Conservation (phyloP, 1,140 invertebrate genomes). For the Dolichoris vasculosae region DNA sequence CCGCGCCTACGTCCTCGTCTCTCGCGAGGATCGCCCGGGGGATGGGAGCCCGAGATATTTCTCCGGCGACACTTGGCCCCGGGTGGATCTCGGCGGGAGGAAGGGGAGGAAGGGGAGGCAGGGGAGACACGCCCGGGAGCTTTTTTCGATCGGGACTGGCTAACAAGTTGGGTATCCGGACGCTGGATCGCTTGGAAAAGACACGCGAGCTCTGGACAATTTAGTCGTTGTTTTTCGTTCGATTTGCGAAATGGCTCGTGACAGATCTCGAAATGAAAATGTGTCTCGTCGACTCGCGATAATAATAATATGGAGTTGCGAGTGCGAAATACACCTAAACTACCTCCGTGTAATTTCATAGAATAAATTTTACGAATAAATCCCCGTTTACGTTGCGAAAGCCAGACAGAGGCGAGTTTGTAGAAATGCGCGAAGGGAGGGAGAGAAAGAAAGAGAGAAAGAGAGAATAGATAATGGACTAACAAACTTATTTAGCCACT, state of each 20-base stretch:
- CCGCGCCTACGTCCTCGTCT: too few relatives aligned
- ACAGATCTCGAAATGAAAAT: not conserved
- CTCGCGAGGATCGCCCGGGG: not conserved
- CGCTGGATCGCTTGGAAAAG: conserved; percentile 1
- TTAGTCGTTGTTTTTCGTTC: conserved; percentile 14
- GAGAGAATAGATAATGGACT: not conserved
- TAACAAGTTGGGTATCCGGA: not conserved
- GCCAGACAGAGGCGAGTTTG: not conserved
- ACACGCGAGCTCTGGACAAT: not conserved
- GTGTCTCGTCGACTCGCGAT: not conserved
- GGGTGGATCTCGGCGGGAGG: too few relatives aligned
- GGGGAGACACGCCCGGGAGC: not conserved
- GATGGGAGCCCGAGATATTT: not conserved
- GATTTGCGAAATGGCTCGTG: conserved; percentile 20
- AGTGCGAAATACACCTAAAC: not conserved
- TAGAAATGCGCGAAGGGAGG: not conserved
- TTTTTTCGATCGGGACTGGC: not conserved
- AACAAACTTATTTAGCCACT: not conserved
- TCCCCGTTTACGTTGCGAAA: not conserved
- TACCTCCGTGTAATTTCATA: not conserved
- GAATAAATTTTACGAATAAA: not conserved
- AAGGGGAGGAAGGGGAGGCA: not conserved
- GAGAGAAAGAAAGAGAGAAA: not conserved
- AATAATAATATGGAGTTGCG: not conserved
- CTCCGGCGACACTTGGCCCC: not conserved